A percentile compares a stretch with the other conserved stretches of the same genome.
Conservation (phyloP, 2,888 invertebrate genomes). For the Conops quadrifasciatus region DNA sequence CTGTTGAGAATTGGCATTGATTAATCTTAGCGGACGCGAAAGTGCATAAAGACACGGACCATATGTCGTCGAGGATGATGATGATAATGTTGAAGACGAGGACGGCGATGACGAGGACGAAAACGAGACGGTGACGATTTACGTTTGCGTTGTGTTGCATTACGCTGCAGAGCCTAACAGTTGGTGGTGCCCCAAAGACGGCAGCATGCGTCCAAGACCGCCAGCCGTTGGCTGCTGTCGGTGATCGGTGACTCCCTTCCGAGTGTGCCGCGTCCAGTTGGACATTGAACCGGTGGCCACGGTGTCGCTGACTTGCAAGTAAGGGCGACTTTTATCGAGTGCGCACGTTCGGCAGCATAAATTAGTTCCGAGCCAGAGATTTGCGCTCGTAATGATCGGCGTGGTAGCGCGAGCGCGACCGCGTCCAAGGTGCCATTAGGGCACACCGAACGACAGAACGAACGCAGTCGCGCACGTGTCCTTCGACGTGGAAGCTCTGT, state of each 20-base stretch:
- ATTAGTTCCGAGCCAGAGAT: slow-evolving; percentile 51
- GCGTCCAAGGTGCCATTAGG: slow-evolving; percentile 35
- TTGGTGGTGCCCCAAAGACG: not conserved
- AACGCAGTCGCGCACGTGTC: slow-evolving; percentile 34
- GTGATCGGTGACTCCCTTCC: slow-evolving; percentile 3
- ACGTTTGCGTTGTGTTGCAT: no score
- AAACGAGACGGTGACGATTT: no score
- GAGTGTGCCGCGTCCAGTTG: slow-evolving; percentile 1
- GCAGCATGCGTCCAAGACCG: not conserved
- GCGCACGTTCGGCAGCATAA: slow-evolving; percentile 47
- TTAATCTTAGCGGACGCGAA: slow-evolving; percentile 28
- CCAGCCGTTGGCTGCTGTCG: not conserved
- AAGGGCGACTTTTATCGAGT: not conserved
- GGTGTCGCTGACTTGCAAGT: not conserved
- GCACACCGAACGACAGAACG: slow-evolving; percentile 18
- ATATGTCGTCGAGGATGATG: slow-evolving; percentile 9
- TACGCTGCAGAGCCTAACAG: not conserved
- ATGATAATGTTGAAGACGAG: no score
- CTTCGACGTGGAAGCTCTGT: not conserved
- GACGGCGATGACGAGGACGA: no score
- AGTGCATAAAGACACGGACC: slow-evolving; percentile 8
- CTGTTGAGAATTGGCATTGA: slow-evolving; percentile 27
- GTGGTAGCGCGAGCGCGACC: slow-evolving; percentile 7
- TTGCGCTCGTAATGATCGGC: slow-evolving; percentile 45
- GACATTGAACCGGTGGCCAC: not conserved